Evolutionary conservation across 2,888 invertebrate species (phyloP), one percentile per base, ranked within the genome.

Genomic region (Myathropa florea): DNA sequence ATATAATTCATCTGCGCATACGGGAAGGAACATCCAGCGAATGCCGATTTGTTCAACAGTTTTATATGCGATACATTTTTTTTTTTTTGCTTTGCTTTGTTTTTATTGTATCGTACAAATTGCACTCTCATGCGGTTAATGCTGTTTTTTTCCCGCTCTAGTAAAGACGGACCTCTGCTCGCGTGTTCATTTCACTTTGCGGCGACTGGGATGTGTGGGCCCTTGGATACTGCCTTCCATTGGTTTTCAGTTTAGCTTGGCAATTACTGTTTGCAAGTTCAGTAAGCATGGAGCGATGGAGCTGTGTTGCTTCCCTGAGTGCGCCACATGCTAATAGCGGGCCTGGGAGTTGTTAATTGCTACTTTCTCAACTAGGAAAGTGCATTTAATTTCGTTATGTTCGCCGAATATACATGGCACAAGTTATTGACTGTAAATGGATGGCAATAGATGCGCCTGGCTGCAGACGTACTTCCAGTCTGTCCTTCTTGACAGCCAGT

Each of bases 41-140:
- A n/a, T 67, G 64, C 30, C 82, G 82, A 78, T 86, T 86, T 86
- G 85, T 86, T 86, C 39, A 78, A 86, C 82, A 86, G 61, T 86
- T 86, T 82, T 82, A 82, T 70, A 78, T 28, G 68, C 65, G 28
- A 33, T 39, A 60, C 39, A 53, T 18, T 24, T 64, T 46, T 12
- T 10, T 18, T 63, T 30, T 63, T 18, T n/a, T 18, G 10, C 12
- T 64, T 65, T 18, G 60, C 70, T 70, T 64, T 71, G 30, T 30
- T 59, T 60, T 71, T 71, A 28, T 63, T 71, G 26, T 36, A 72
- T 65, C 76, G 60, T 84, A 75, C 73, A 68, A 80, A 83, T 83
- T 79, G 63, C 63, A 64, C 73, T 71, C 26, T 67, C 53, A 83
- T 67, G 71, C 36, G 63, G 24, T 61, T 65, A 53, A 33, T 64